phyloP scores from a whole-genome alignment of 2,888 invertebrate genomes.

The Sepiola atlantica region DNA sequence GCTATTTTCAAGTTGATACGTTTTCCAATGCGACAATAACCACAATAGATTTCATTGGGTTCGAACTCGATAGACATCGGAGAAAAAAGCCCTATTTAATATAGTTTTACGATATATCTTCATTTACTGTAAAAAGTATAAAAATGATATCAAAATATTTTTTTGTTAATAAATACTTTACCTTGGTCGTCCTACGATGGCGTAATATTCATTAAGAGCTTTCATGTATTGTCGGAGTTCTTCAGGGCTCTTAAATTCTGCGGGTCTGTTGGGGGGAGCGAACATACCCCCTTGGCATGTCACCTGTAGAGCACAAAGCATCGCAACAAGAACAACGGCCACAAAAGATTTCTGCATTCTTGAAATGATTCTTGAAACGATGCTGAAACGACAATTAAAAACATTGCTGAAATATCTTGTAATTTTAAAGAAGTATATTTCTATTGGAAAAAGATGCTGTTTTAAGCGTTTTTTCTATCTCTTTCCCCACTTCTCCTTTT shows the following conservation, averaged over 20 bases:
- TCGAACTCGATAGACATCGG: no score
- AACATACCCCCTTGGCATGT: slow-evolving; percentile 64
- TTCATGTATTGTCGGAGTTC: slow-evolving; percentile 77
- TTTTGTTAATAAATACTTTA: slow-evolving; percentile 58
- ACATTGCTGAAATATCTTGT: neutral
- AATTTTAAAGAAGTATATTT: no score
- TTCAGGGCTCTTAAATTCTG: slow-evolving; percentile 76
- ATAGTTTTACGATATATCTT: no score
- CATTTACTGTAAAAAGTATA: no score
- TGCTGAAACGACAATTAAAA: neutral
- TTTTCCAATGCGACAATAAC: no score
- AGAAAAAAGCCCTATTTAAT: no score
- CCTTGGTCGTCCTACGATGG: slow-evolving; percentile 78
- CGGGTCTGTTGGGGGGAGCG: slow-evolving; percentile 74
- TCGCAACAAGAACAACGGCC: slow-evolving; percentile 54
- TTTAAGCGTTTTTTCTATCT: no score
- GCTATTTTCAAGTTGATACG: no score
- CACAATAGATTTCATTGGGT: no score
- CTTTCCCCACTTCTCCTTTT: no score
- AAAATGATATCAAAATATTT: no score
- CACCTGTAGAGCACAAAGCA: slow-evolving; percentile 57
- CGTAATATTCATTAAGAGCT: slow-evolving; percentile 78
- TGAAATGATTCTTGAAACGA: neutral
- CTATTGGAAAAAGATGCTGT: no score
- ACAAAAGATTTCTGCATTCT: slow-evolving; percentile 48